Percentiles rank a stretch among this genome's conserved stretches.
These are phyloP conservation scores for Acestrorhynchus altus DNA, from an alignment of 2,797 vertebrate species.

Conservation along the genomic window DNA sequence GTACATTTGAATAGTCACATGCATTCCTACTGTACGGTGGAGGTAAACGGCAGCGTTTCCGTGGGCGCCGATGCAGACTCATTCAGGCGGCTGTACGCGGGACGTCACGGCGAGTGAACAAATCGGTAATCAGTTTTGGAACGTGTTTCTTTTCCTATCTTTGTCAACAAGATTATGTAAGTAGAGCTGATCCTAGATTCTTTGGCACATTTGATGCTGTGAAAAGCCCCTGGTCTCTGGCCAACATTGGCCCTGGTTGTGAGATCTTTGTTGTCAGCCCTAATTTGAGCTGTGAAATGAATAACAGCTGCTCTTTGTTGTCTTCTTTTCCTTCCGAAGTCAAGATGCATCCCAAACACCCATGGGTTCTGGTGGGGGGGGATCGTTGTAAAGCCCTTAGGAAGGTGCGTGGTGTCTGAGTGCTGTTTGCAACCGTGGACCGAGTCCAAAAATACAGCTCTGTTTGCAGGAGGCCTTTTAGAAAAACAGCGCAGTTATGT, in stretches of 20 bases:
- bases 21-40: no score
- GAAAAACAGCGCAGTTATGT: neutral
- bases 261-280: neutral
- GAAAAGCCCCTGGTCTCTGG: neutral
- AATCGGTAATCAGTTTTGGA: neutral
- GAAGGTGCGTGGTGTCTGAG: neutral
- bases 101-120: neutral
- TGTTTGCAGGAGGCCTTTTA: neutral
- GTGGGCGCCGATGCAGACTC: no score
- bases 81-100: neutral
- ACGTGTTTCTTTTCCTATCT: neutral
- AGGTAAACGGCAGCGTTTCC: no score
- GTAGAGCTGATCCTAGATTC: neutral
- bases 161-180: conserved; percentile 1
- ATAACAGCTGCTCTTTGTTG: conserved; percentile 6
- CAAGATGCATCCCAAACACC: neutral
- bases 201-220: neutral
- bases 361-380: neutral
- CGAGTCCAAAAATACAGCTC: neutral
- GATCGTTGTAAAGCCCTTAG: neutral
- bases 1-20: no score
- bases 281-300: neutral
- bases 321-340: conserved; percentile 7
- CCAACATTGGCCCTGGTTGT: neutral
- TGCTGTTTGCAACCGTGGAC: neutral